Evolutionary conservation across 2,888 invertebrate species (phyloP), one percentile per base, ranked within the genome.

Genomic region (Maniola hyperantus): DNA sequence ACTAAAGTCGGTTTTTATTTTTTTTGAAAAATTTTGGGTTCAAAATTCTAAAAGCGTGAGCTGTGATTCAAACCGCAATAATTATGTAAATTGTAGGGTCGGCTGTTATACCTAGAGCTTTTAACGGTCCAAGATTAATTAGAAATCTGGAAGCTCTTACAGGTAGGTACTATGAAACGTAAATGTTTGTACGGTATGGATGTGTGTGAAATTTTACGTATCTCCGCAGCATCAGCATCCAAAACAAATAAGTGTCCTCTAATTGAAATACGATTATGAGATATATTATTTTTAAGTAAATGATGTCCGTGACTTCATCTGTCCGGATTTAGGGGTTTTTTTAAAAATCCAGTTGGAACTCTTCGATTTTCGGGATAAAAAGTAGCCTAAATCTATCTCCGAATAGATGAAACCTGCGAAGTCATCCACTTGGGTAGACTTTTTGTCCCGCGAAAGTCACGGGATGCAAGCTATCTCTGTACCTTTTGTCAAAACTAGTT

Each of bases 31-130:
- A n/a, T 18, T 48, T 44, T 4, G 36, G 5, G n/a, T 10, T 2
- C 10, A 5, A 10, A 33, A 26, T 1, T 55, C 5, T 39, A 18
- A 36, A 20, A 42, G 18, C 13, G 18, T 13, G 20, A 42, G 10
- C 7, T 18, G 7, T 42, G 6, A 57, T 6, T 6, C 42, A 36
- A 55, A 55, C 18, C 20, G 42, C 20, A 54, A 54, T 34, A 34
- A n/a, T 54, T 36, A 57, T 57, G 57, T 42, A 20, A 42, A 42
- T 57, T 20, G 42, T 20, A 39, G 57, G 57, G 57, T 57, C 20
- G 20, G 20, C 18, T 20, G 42, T 57, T 39, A 57, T 6, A 39
- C n/a, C 39, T 10, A 42, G 6, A 42, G 13, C 7, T 57, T 20
- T 55, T 39, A 39, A 55, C 5, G 55, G 18, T 20, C 39, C 39